Conservation (phyloP, 2,113 vertebrate species). For the Colistium nudipinnis region DNA sequence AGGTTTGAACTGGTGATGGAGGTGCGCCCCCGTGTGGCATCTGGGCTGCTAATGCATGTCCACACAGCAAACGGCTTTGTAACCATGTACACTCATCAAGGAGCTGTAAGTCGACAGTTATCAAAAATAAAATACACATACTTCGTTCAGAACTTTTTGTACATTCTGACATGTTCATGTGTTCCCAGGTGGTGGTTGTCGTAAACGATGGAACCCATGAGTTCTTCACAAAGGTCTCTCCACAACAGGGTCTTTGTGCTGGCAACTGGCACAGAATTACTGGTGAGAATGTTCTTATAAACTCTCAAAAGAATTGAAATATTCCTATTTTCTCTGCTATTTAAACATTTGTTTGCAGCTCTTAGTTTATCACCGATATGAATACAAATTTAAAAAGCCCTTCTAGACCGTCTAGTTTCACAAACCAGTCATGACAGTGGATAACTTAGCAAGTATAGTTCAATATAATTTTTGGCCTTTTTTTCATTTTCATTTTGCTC, state of each 20-base stretch:
- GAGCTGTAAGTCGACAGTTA: conserved; percentile 78
- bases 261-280: conserved; percentile 92
- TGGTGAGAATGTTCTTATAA: conserved; percentile 76
- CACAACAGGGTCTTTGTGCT: conserved; percentile 86
- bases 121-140: background rate
- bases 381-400: no score
- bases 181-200: conserved; percentile 87
- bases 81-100: conserved; percentile 88
- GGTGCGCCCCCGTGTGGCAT: conserved; percentile 89
- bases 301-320: background rate
- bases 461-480: no score
- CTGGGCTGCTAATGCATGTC: conserved; percentile 88
- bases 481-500: no score
- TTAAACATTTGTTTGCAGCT: background rate
- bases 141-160: background rate
- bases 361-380: background rate
- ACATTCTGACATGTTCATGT: background rate
- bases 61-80: conserved; percentile 85
- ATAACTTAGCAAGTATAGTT: no score
- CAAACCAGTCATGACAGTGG: no score
- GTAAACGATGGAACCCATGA: conserved; percentile 87
- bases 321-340: background rate
- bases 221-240: conserved; percentile 87
- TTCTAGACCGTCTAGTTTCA: background rate
- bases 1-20: conserved; percentile 92